Evolutionary conservation across 1,140 invertebrate genomes (phyloP).

Genomic region (Mactra quadrangularis): DNA sequence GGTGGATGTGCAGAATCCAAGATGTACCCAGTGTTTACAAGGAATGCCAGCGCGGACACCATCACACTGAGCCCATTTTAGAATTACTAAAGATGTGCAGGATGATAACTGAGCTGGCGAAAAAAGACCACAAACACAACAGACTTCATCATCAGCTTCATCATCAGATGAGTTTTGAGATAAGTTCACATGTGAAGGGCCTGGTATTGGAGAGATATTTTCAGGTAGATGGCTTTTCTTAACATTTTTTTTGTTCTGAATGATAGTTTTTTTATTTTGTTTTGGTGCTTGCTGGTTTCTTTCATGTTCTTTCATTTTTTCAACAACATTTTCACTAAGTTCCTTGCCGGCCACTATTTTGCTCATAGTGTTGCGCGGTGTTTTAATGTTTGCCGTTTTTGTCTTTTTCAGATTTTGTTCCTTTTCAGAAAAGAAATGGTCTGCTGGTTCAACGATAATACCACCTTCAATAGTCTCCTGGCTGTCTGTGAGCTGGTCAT

Average conservation of each 20-base stretch:
- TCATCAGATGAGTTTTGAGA: not conserved
- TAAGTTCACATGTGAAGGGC: not conserved
- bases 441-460: not conserved
- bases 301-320: conserved; percentile 9
- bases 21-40: no score
- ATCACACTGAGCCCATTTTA: conserved; percentile 9
- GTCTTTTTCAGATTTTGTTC: not conserved
- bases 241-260: not conserved
- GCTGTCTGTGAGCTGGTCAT: no score
- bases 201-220: not conserved
- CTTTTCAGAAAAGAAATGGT: not conserved
- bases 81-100: not conserved
- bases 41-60: not conserved
- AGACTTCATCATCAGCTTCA: not conserved
- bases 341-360: not conserved
- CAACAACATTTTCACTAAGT: not conserved
- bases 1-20: no score
- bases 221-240: not conserved
- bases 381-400: not conserved
- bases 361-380: not conserved
- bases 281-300: not conserved
- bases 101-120: no score
- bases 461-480: conserved; percentile 9
- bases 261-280: not conserved
- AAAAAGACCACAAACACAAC: not conserved